Evolutionary conservation across 30 jellyfish, hydroid and myxozoan species (phyloP), one percentile per base, ranked within the genome.

Genomic region (Chironex yamaguchii): DNA sequence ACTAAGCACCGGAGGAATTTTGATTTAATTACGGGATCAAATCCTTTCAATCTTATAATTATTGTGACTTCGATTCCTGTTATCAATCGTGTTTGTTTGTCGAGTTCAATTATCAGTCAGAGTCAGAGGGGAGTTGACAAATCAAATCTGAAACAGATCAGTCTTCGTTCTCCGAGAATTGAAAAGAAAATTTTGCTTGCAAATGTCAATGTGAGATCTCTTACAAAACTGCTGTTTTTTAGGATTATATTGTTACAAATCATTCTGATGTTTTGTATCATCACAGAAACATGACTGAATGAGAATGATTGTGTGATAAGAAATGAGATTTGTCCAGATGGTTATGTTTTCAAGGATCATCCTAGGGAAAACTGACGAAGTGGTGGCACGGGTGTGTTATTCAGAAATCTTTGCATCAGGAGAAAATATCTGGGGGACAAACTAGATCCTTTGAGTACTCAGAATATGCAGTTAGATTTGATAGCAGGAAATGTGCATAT

Each of bases 381-480:
- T 49, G 88, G 85, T 71, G 78, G 85, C 34, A 71, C 85, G 35
- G 85, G 85, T 71, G 34, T 71, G 78, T 52, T 75, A 31, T 75
- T 31, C 78, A 34, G 58, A 48, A 49, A 25, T 54, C 79, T 75
- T 52, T 75, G 78, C 79, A 65, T 28, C 54, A 0, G 62, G 78
- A 52, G 27, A 75, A 75, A 49, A 52, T 48, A 50, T 75, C 88
- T 0, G 88, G 81, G 78, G 88, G 87, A 6, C 80, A 74, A 74
- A 74, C 87, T 21, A 74, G 79, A 42, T 74, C 87, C 50, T 74
- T 74, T 75, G 88, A 75, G 88, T 26, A 75, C 25, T 75, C 88
- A 26, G 81, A 75, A 75, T 75, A 75, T 75, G 79, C 79, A 48
- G 81, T 75, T 48, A 75, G 78, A 21, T 52, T 75, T 4, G 88